Evolutionary conservation across 2,888 invertebrate species (phyloP), one percentile per base, ranked within the genome.

Genomic region (Aleiodes leptofemur): DNA sequence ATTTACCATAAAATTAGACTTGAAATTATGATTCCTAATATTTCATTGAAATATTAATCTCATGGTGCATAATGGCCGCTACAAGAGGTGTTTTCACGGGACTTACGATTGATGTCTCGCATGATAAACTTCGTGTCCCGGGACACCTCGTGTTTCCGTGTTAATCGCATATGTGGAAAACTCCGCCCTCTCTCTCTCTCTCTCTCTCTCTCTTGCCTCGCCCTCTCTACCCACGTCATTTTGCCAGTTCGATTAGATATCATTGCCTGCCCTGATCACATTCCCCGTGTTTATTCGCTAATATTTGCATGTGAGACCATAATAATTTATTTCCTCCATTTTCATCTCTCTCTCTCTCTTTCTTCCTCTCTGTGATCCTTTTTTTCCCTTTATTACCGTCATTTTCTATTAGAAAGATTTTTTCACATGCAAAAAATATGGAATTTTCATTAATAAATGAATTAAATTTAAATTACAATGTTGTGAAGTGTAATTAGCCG

Each of bases 161-260:
- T 82, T 84, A 83, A 83, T 83, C 80, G 83, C 86, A 83, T 84
- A 83, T 84, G 83, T 81, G 16, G 16, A 38, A 64, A 61, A 43
- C 48, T 11, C 7, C 64, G 16, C 43, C 64, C 57, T 11, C 31
- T 34, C 16, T 14, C 14, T 2, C 5, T 43, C 57, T 11, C 31
- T 34, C 16, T 14, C 14, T 2, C 5, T 43, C 23, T 43, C 43
- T 34, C 34, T 61, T 14, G 61, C 61, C 23, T 43, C 64, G 48
- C 43, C 23, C 23, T 23, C 23, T 23, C 1, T n/a, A n/a, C n/a
- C 64, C 34, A 34, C 34, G 34, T 34, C 4, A 64, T 64, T 64
- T 74, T 78, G 69, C 34, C 66, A 48, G 51, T 64, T 51, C 79
- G 86, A 87, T 87, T 87, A 87, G 87, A 87, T 86, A 86, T 84